Evolutionary conservation across 1,140 invertebrate genomes (phyloP), one percentile per base, ranked within the genome.

Genomic region (Acromyrmex heyeri): DNA sequence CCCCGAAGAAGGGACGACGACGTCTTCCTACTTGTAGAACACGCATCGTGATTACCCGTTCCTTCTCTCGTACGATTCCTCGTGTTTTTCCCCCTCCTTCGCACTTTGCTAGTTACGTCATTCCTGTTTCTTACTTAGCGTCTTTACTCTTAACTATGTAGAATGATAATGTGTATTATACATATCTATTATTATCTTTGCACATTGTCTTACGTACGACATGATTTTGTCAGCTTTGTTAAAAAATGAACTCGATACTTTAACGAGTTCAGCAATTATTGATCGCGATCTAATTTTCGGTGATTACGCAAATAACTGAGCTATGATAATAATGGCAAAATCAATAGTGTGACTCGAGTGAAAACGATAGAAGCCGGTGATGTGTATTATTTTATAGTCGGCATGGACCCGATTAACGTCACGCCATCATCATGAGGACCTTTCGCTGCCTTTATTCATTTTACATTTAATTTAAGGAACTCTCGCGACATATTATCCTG

Each of bases 21-120:
- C 91, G 88, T 93, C 93, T 94, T 92, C 92, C 94, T 93, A 93
- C 88, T 93, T 93, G 93, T 95, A 93, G 87, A 95, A 94, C 94
- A 94, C 92, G 90, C 89, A 93, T 93, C 90, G 88, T 87, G 91
- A 88, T 89, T 91, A 92, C 89, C 87, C 87, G 92, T 92, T 93
- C 90, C 48, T 67, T 86, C 57, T 61, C 34, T 86, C 65, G 21
- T 53, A 57, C 50, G 18, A 55, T 50, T 86, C 55, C 53, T 50
- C 62, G n/a, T 48, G 30, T 48, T 85, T 59, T 48, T 50, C 8
- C n/a, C 12, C 44, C 21, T 69, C 53, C 21, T 53, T 27, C 85
- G 61, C 30, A 18, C 50, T 21, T 44, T 7, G 3, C 53, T 34
- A 16, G 27, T 77, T 24, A n/a, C 81, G n/a, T 44, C 8, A 38